A percentile compares a stretch with the other conserved stretches of the same genome.
Evolutionary conservation across 2,888 invertebrate genomes (phyloP).

Genomic region (Heliconius sara): DNA sequence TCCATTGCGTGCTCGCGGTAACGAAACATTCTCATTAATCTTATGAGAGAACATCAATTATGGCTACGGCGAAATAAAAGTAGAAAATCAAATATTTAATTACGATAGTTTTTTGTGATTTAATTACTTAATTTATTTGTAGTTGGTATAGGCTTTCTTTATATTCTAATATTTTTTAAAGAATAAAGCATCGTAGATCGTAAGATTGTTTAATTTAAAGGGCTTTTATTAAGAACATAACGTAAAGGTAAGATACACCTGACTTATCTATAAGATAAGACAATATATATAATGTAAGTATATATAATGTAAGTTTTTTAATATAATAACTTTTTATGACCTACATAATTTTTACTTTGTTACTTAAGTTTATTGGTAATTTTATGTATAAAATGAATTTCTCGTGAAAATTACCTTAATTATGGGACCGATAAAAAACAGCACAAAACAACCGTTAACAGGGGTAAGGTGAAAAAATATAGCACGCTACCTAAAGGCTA

Average conservation of each 20-base stretch:
- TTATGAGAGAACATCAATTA: slow-evolving; percentile 36
- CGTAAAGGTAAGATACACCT: background rate
- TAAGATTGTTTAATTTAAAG: too few species aligned
- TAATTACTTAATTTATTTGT: background rate
- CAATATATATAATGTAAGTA: too few species aligned
- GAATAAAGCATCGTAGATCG: too few species aligned
- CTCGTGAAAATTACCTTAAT: slow-evolving; percentile 38
- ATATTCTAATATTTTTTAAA: too few species aligned
- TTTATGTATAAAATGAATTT: slow-evolving; percentile 25
- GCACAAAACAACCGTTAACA: slow-evolving; percentile 56
- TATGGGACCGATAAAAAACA: slow-evolving; percentile 53
- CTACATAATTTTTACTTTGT: slow-evolving; percentile 21
- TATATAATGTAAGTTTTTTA: background rate
- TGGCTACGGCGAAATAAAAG: background rate
- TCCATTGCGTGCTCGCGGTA: slow-evolving; percentile 38
- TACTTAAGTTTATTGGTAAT: slow-evolving; percentile 27
- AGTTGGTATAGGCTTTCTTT: background rate
- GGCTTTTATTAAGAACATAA: background rate
- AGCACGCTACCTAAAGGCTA: slow-evolving; percentile 67
- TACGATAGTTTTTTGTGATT: background rate
- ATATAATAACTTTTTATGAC: slow-evolving; percentile 20
- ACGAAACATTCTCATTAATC: slow-evolving; percentile 41
- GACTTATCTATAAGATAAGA: background rate
- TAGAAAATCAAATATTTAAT: background rate
- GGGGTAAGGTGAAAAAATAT: slow-evolving; percentile 61